phyloP scores from a whole-genome alignment of 1,140 invertebrate genomes.

The Cyphomyrmex costatus region DNA sequence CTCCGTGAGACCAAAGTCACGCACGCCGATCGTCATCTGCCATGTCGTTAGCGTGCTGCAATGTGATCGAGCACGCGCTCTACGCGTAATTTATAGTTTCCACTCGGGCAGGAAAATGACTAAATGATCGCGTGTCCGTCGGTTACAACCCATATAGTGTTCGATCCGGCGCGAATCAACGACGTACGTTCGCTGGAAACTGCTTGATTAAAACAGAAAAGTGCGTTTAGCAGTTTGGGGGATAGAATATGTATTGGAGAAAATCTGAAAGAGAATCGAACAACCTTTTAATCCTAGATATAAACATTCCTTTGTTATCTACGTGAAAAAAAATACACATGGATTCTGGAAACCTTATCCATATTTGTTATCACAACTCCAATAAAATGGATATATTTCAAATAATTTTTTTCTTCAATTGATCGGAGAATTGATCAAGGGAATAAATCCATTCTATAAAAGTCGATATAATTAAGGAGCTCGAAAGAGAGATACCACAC shows the following conservation, averaged over 20 bases:
- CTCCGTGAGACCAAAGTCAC: constrained; percentile 68
- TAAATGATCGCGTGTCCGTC: constrained; percentile 72
- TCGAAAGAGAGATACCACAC: no score
- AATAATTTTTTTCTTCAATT: no score
- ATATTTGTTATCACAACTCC: no score
- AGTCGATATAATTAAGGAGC: no score
- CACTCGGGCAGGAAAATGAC: constrained; percentile 72
- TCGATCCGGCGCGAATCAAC: constrained; percentile 62
- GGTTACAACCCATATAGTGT: constrained; percentile 53
- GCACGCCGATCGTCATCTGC: constrained; percentile 74
- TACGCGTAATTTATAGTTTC: constrained; percentile 76
- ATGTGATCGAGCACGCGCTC: constrained; percentile 74
- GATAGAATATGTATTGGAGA: background rate
- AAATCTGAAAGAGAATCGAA: background rate
- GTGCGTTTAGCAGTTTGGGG: background rate
- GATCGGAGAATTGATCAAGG: no score
- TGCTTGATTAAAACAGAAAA: constrained; percentile 39
- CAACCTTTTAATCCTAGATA: background rate
- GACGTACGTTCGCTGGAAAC: background rate
- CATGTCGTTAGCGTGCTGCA: constrained; percentile 77
- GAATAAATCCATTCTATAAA: no score
- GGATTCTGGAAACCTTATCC: no score
- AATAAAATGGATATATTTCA: no score
- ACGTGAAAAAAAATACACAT: no score
- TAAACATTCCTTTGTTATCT: no score